A percentile compares a stretch with the other conserved stretches of the same genome.
These are phyloP conservation scores for Ammodytes marinus DNA, from an alignment of 2,113 vertebrate genomes.

Conservation along the genomic window DNA sequence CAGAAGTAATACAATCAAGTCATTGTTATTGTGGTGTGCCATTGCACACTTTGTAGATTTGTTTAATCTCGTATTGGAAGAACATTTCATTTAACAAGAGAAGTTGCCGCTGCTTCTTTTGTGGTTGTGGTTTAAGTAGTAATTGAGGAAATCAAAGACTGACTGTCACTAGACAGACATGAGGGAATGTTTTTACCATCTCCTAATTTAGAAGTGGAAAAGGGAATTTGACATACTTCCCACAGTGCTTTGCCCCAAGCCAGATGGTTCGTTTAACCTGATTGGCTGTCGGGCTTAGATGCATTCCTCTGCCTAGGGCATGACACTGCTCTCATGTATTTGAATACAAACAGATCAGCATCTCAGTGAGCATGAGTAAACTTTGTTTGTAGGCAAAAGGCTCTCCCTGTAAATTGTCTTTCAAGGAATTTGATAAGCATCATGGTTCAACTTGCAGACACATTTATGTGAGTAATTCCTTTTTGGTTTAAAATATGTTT, in stretches of 20 bases:
- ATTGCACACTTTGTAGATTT: background rate
- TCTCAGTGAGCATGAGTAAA: slow-evolving; percentile 19
- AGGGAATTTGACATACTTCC: slow-evolving; percentile 83
- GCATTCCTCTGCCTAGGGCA: slow-evolving; percentile 53
- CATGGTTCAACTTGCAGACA: slow-evolving; percentile 73
- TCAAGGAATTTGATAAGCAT: slow-evolving; percentile 32
- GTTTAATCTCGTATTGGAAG: background rate
- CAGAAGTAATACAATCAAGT: background rate
- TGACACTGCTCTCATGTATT: slow-evolving; percentile 28
- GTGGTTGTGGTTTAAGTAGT: slow-evolving; percentile 6
- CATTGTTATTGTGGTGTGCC: background rate
- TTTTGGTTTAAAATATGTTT: background rate
- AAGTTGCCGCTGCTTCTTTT: background rate
- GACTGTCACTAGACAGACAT: slow-evolving; percentile 28
- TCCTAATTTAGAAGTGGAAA: slow-evolving; percentile 43
- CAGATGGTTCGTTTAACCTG: slow-evolving; percentile 71
- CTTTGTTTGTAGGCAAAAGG: slow-evolving; percentile 1
- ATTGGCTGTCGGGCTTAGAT: slow-evolving; percentile 69
- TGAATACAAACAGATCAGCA: slow-evolving; percentile 34
- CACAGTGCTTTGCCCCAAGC: slow-evolving; percentile 78
- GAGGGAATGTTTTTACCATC: slow-evolving; percentile 56
- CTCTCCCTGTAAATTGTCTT: background rate
- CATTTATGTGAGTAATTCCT: slow-evolving; percentile 70
- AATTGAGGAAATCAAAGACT: slow-evolving; percentile 6
- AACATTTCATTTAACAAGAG: background rate